Conservation (phyloP, 2,113 vertebrate genomes). For the Cheilinus undulatus region DNA sequence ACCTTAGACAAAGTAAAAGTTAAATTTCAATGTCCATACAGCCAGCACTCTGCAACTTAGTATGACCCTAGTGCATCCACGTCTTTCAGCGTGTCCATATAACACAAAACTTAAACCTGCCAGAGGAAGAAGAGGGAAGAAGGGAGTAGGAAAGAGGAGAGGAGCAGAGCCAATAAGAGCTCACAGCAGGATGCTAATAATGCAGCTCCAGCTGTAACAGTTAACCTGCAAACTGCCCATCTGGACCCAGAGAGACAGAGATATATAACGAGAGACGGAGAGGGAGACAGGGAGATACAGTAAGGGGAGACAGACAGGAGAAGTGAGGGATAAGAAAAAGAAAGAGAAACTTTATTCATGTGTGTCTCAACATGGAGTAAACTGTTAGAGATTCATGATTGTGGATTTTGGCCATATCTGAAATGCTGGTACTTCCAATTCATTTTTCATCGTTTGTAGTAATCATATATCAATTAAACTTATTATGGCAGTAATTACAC, state of each 20-base stretch:
- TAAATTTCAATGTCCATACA: neutral
- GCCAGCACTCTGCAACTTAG: neutral
- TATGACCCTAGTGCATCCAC: neutral
- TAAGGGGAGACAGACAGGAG: conserved; percentile 71
- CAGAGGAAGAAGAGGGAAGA: conserved; percentile 60
- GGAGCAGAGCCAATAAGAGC: conserved; percentile 95
- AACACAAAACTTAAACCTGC: conserved; percentile 28
- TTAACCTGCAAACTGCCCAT: conserved; percentile 99
- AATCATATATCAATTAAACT: too few relatives aligned
- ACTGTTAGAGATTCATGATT: too few relatives aligned
- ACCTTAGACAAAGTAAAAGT: neutral
- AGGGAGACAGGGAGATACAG: conserved; percentile 73
- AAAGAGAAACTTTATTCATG: neutral
- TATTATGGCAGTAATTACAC: too few relatives aligned
- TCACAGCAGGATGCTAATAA: conserved; percentile 99
- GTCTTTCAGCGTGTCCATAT: neutral
- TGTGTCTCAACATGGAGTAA: too few relatives aligned
- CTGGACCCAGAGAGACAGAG: conserved; percentile 94
- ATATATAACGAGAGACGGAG: conserved; percentile 62
- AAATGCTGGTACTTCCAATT: too few relatives aligned
- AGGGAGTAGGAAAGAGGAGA: conserved; percentile 60
- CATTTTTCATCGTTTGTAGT: too few relatives aligned
- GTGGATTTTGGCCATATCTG: too few relatives aligned
- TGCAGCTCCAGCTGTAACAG: conserved; percentile 99
- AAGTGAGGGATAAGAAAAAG: conserved; percentile 35